Evolutionary conservation across 2,797 vertebrate species (phyloP), one percentile per base, ranked within the genome.

Genomic region (Bradypodion ventrale): DNA sequence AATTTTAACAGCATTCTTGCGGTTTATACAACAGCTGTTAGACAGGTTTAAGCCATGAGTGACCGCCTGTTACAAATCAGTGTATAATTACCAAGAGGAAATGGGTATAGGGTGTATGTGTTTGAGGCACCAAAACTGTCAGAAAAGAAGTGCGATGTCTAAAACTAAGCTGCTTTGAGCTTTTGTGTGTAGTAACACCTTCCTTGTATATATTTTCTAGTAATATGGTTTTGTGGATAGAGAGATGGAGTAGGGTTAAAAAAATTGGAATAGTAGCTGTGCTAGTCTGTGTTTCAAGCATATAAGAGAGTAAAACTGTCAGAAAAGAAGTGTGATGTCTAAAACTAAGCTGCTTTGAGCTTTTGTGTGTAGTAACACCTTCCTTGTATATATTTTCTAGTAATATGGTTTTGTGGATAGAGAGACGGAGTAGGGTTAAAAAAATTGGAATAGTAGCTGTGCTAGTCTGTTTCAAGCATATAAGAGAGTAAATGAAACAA

Each of bases 121-220:
- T 77, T 87, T 89, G 62, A 74, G 80, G 85, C 76, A 1, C 0
- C 42, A 56, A 65, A 84, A 62, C 21, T 29, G 32, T 74, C 16
- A 62, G 75, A 66, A 62, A 83, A 77, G 85, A 66, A n/a, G 68
- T 27, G 81, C 46, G 19, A 85, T 44, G 83, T 85, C 46, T 85
- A 84, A 90, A 86, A 82, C 89, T 10, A 19, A 75, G 89, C 32
- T 40, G 65, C 37, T 81, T 82, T 37, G 44, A 37, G 44, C 16
- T 63, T 68, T 12, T 35, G 44, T 35, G 15, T 23, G 46, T 68
- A 63, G 35, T 9, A 56, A 25, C 46, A 79, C n/a, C 62, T 25
- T 3, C n/a, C 62, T n/a, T n/a, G n/a, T n/a, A n/a, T n/a, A n/a
- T n/a, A n/a, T n/a, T n/a, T n/a, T n/a, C n/a, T n/a, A n/a, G n/a